Evolutionary conservation across 2,113 vertebrate genomes (phyloP).

Genomic region (Cyprinodon tularosa): DNA sequence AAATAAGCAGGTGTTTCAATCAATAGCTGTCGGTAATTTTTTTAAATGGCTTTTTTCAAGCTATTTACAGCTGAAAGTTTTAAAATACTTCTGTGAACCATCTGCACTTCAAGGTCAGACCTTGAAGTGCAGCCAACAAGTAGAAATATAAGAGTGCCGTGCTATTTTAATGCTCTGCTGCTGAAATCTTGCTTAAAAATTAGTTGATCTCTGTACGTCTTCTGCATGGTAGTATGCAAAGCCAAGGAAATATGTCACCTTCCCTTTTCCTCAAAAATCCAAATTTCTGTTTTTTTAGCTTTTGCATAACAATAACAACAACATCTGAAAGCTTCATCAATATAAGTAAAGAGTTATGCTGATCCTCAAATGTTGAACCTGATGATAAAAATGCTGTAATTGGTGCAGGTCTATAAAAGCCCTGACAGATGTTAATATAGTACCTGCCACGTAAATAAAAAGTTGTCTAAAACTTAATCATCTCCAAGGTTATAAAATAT

Average conservation of each 20-base stretch:
- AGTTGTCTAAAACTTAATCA: conserved; percentile 24
- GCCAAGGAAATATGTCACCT: background rate
- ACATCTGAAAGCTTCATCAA: background rate
- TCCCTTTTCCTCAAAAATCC: no score
- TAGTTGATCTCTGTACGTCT: background rate
- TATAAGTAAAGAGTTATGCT: background rate
- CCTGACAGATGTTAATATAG: background rate
- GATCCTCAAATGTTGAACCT: background rate
- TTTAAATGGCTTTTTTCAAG: background rate
- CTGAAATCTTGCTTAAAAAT: background rate
- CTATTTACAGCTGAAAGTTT: background rate
- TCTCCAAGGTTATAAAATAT: conserved; percentile 19
- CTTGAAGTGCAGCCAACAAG: background rate
- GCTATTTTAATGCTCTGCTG: background rate
- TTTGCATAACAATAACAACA: no score
- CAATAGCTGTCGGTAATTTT: background rate
- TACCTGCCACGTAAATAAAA: background rate
- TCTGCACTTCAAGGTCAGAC: background rate
- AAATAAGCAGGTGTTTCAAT: background rate
- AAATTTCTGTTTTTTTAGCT: no score
- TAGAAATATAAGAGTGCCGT: background rate
- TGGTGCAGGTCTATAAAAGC: background rate
- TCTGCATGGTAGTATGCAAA: background rate
- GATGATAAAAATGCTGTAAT: background rate
- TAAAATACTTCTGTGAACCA: background rate